Base-by-base conservation (phyloP, 2,113 vertebrate species). In the Gambusia affinis region DNA sequence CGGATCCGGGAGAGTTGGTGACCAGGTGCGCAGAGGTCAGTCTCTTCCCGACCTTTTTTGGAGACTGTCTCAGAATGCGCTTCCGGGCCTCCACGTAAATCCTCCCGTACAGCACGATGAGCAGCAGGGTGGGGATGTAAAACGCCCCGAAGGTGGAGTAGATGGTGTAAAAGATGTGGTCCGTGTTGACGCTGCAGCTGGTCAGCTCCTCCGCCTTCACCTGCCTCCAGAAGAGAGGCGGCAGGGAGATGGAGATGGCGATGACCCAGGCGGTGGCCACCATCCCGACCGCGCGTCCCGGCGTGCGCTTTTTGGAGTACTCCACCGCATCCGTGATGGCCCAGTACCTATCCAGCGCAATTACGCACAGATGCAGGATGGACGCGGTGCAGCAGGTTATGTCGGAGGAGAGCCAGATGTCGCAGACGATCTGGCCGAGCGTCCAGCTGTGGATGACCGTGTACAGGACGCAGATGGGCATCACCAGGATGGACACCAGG, bases 381-480 rank as follows among this genome's bases (percentile, higher is more conserved):
- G 98, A 99, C 33, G 98, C 98, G 0, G 98, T 99, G 95, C 98
- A 99, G 91, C 97, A 99, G 79, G 98, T 99, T 89, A 99, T 99
- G 92, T 99, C 98, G 27, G 97, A 99, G 37, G 97, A 98, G 75
- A 98, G 94, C 97, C 97, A 99, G 71, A 99, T 94, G 87, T 99
- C 98, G 85, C 98, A 99, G 60, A 98, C 94, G 5, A 97, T 81
- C 81, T 98, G 97, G 17, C 98, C 98, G 67, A 99, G 91, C n/a
- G 96, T 97, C 98, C 98, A 99, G 82, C 93, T 96, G 84, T 95
- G 97, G 67, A 94, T 96, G 82, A 99, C 96, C 27, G 97, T 98
- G 91, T 98, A 98, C 82, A 99, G 80, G 89, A 96, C 97, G 91
- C 97, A 97, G 75, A 99, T 89, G 75, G 98, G 98, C 97, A 99